A percentile compares a stretch with the other conserved stretches of the same genome.
Conservation (phyloP, 2,888 invertebrate species). For the Callyntrura sp. region DNA sequence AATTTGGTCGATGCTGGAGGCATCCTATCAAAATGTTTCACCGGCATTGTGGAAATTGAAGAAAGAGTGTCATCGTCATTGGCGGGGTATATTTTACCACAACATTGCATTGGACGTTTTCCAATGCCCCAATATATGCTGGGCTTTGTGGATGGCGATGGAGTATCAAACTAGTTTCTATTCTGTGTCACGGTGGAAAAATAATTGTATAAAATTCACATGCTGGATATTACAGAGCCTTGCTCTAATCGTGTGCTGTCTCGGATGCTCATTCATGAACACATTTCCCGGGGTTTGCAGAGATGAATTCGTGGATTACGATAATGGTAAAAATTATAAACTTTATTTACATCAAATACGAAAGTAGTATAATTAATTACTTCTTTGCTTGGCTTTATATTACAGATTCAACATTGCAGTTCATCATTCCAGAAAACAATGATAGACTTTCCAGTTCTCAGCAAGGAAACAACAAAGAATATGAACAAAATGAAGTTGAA, state of each 20-base stretch:
- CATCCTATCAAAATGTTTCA: background rate
- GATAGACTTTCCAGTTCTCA: no score
- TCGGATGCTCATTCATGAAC: background rate
- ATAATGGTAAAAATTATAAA: no score
- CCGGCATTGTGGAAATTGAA: background rate
- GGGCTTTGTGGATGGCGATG: background rate
- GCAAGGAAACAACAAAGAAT: no score
- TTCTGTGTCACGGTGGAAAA: background rate
- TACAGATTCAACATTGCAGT: no score
- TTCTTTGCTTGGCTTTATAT: no score
- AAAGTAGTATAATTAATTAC: no score
- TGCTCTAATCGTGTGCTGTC: background rate
- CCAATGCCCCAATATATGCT: background rate
- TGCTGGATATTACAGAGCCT: background rate
- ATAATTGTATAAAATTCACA: background rate
- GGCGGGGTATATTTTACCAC: background rate
- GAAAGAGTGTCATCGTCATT: background rate
- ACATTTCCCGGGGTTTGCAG: background rate
- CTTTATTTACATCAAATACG: no score
- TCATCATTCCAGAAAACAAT: no score
- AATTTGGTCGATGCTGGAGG: no score
- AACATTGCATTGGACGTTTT: background rate
- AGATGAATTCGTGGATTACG: no score
- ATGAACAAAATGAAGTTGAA: no score
- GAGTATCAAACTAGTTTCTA: background rate